Conservation (phyloP, 1,140 invertebrate genomes). For the Euborellia annulipes region DNA sequence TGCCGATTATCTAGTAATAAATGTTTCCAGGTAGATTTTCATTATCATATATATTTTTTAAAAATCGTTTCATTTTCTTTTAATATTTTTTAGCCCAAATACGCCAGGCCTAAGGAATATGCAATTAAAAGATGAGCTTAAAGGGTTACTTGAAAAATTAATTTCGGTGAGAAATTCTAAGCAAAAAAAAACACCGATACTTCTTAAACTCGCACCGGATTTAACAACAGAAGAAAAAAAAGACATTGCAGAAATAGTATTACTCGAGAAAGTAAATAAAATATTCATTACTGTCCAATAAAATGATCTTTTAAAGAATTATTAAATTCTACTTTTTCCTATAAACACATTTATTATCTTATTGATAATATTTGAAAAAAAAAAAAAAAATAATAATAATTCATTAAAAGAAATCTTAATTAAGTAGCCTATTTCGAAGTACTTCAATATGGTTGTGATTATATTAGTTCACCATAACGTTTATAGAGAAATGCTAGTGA, state of each 20-base stretch:
- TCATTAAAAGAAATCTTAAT: background rate
- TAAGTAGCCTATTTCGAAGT: background rate
- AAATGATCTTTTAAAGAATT: background rate
- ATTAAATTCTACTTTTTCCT: background rate
- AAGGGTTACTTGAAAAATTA: constrained; percentile 49
- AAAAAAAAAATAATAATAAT: background rate
- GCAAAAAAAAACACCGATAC: constrained; percentile 44
- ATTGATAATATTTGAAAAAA: background rate
- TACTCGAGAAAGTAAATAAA: constrained; percentile 26
- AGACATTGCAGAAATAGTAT: constrained; percentile 63
- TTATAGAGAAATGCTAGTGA: too few species aligned
- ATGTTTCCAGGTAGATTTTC: constrained; percentile 52
- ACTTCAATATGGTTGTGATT: too few species aligned
- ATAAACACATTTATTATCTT: background rate
- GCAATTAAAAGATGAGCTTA: constrained; percentile 62
- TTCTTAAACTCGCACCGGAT: constrained; percentile 92
- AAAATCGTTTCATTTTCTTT: constrained; percentile 12
- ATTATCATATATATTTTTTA: background rate
- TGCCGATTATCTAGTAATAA: constrained; percentile 81
- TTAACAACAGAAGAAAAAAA: constrained; percentile 57
- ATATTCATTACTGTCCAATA: background rate
- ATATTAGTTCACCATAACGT: too few species aligned
- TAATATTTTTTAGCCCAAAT: constrained; percentile 57
- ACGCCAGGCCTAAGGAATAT: constrained; percentile 78
- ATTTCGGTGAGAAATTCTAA: constrained; percentile 42